Conservation (phyloP, 2,797 vertebrate genomes). For the Microctenopoma lineatum region DNA sequence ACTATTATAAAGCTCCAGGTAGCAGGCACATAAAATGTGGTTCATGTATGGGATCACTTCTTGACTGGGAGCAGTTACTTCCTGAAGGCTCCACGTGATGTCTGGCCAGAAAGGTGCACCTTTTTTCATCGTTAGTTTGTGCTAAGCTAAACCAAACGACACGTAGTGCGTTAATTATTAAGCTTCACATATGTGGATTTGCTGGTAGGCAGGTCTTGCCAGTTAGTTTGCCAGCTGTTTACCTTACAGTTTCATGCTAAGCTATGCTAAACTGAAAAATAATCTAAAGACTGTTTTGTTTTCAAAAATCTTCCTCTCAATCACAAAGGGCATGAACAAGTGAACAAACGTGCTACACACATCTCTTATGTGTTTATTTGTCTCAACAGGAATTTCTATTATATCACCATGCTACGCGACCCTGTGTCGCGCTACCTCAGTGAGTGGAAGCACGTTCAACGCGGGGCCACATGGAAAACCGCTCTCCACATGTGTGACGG, state of each 20-base stretch:
- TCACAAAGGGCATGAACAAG: neutral
- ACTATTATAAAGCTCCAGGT: no score
- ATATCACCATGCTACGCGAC: constrained; percentile 96
- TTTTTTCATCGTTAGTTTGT: no score
- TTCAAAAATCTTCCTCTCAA: no score
- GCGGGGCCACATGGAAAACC: constrained; percentile 96
- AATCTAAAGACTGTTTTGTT: no score
- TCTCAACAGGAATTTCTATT: constrained; percentile 93
- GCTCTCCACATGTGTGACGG: constrained; percentile 96
- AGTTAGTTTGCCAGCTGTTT: no score
- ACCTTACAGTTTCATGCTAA: no score
- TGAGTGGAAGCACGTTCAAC: constrained; percentile 97
- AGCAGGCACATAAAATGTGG: neutral
- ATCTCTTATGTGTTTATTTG: neutral
- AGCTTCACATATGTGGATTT: no score
- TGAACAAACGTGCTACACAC: no score
- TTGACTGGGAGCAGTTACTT: neutral
- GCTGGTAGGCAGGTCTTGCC: no score
- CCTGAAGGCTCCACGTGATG: neutral
- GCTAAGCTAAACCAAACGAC: no score
- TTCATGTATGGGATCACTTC: neutral
- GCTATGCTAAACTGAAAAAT: neutral
- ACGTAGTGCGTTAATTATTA: no score
- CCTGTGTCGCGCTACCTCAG: constrained; percentile 95
- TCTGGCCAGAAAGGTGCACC: no score